These are phyloP conservation scores for Ascaphus truei DNA, from an alignment of 2,113 vertebrate genomes.

Conservation along the genomic window DNA sequence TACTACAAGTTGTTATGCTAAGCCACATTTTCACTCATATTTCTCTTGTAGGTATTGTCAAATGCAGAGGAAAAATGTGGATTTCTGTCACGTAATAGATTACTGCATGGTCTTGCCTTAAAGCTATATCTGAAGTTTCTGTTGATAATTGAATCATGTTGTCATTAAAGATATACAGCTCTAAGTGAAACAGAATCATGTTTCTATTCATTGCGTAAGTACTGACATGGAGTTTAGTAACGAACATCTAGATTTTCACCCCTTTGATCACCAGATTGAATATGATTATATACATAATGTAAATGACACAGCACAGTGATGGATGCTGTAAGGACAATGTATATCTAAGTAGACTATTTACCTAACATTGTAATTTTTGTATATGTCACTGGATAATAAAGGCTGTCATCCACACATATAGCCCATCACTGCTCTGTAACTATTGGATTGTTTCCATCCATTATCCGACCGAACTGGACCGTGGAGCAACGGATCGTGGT, in stretches of 20 bases:
- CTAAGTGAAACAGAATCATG: conserved; percentile 24
- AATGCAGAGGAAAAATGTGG: conserved; percentile 1
- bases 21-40: no score
- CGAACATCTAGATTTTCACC: conserved; percentile 15
- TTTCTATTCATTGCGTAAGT: background rate
- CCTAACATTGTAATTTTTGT: background rate
- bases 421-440: background rate
- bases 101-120: conserved; percentile 17
- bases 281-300: conserved; percentile 24
- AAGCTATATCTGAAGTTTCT: conserved; percentile 11
- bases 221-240: conserved; percentile 25
- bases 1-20: no score
- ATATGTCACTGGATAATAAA: conserved; percentile 6
- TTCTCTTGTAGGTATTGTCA: background rate
- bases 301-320: conserved; percentile 11
- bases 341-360: conserved; percentile 17
- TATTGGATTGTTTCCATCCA: no score
- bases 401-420: conserved; percentile 7
- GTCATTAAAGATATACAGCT: conserved; percentile 32
- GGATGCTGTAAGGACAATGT: conserved; percentile 10
- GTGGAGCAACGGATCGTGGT: no score
- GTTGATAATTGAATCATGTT: conserved; percentile 22
- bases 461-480: no score
- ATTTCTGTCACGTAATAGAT: conserved; percentile 22
- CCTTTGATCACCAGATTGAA: conserved; percentile 33